Conservation (phyloP, 2,113 vertebrate genomes). For the Stigmatopora nigra region DNA sequence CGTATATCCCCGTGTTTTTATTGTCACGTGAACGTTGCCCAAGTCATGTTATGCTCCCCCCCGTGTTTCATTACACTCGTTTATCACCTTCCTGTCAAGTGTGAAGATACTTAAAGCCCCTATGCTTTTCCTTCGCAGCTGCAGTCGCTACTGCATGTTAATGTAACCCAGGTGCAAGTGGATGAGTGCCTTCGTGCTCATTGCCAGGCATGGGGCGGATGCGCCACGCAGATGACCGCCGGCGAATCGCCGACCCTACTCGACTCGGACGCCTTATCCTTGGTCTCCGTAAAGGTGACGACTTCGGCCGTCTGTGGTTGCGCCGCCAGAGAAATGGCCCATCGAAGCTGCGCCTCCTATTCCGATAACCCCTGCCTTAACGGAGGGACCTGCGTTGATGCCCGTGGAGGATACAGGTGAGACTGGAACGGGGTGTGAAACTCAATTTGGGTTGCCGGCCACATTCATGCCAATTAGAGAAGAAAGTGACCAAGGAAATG, state of each 20-base stretch:
- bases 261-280: slow-evolving; percentile 66
- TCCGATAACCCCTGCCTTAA: slow-evolving; percentile 74
- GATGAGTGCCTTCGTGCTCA: slow-evolving; percentile 73
- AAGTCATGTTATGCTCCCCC: not conserved
- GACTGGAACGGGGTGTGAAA: slow-evolving; percentile 16
- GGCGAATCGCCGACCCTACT: slow-evolving; percentile 65
- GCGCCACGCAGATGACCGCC: slow-evolving; percentile 61
- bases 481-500: too few species aligned
- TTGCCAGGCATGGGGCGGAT: slow-evolving; percentile 63
- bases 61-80: not conserved
- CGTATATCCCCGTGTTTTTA: not conserved
- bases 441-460: too few species aligned
- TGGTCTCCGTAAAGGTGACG: slow-evolving; percentile 69
- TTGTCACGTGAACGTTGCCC: slow-evolving; percentile 6
- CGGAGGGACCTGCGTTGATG: slow-evolving; percentile 75
- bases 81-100: not conserved
- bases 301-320: slow-evolving; percentile 63
- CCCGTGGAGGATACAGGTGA: slow-evolving; percentile 79
- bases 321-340: slow-evolving; percentile 60
- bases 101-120: slow-evolving; percentile 7
- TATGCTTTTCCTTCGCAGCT: slow-evolving; percentile 59
- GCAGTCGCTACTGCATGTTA: slow-evolving; percentile 69
- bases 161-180: slow-evolving; percentile 73
- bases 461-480: too few species aligned
- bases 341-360: slow-evolving; percentile 72